A percentile compares a stretch with the other conserved stretches of the same genome.
Evolutionary conservation across 1,140 invertebrate species (phyloP).

Genomic region (Ips nitidus): DNA sequence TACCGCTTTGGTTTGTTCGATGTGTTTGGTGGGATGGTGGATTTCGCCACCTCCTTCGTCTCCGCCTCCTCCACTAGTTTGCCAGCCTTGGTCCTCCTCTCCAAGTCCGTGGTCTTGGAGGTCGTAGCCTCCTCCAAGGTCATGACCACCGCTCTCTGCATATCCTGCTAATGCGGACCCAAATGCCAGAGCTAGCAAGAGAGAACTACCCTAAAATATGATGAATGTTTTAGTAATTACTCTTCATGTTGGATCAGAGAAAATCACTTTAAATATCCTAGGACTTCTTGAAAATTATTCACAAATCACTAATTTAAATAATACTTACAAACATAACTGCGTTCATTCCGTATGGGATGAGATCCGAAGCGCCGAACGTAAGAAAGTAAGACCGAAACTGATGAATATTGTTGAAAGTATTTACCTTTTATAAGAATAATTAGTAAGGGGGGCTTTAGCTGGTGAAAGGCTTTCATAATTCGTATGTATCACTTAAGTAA

Average conservation of each 20-base stretch:
- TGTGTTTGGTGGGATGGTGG: conserved; percentile 57
- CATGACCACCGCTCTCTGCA: conserved; percentile 43
- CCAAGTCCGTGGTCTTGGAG: conserved; percentile 27
- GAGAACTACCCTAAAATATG: conserved; percentile 36
- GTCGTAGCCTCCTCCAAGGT: conserved; percentile 42
- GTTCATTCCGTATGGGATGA: conserved; percentile 40
- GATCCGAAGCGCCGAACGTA: conserved; percentile 18
- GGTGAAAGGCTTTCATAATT: conserved; percentile 42
- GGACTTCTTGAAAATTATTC: neutral
- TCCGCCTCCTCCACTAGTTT: conserved; percentile 21
- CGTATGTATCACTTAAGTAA: conserved; percentile 1
- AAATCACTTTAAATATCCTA: neutral
- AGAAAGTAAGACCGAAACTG: conserved; percentile 43
- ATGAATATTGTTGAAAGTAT: conserved; percentile 37
- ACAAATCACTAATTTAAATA: neutral
- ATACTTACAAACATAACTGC: conserved; percentile 38
- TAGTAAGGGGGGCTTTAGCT: conserved; percentile 36
- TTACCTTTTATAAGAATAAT: conserved; percentile 42
- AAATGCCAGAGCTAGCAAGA: conserved; percentile 41
- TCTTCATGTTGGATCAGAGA: neutral
- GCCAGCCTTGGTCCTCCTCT: conserved; percentile 34
- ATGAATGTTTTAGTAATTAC: neutral
- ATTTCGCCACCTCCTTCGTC: conserved; percentile 47
- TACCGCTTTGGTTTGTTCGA: conserved; percentile 67
- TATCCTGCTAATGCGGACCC: conserved; percentile 39